Evolutionary conservation across 2,797 vertebrate species (phyloP).

Genomic region (Lacerta agilis): DNA sequence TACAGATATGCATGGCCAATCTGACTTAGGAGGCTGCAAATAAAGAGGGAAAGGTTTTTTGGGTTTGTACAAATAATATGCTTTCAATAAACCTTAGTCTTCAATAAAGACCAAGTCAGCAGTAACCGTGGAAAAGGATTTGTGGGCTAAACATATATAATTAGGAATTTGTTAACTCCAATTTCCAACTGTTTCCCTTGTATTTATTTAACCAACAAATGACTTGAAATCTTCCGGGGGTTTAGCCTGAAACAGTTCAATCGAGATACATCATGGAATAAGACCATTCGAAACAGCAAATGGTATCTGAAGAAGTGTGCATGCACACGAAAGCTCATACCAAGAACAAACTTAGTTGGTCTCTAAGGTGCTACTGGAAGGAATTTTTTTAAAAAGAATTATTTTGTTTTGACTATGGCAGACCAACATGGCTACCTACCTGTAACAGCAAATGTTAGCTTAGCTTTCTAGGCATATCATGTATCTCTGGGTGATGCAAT

Average conservation of each 20-base stretch:
- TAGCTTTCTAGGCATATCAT: not conserved
- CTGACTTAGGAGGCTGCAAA: not conserved
- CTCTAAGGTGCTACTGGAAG: too few relatives aligned
- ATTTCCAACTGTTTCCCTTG: conserved; percentile 10
- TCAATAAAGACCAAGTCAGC: not conserved
- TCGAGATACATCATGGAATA: not conserved
- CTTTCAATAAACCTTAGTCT: not conserved
- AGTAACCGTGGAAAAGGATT: not conserved
- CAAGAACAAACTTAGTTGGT: too few relatives aligned
- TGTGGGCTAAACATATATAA: not conserved
- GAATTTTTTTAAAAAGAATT: too few relatives aligned
- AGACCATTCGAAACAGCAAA: not conserved
- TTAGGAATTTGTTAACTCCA: not conserved
- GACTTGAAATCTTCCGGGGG: conserved; percentile 7
- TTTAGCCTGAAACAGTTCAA: not conserved
- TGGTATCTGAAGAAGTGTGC: too few relatives aligned
- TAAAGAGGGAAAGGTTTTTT: not conserved
- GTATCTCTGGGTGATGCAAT: not conserved
- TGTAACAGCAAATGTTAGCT: not conserved
- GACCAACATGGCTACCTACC: too few relatives aligned
- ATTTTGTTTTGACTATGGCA: too few relatives aligned
- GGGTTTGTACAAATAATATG: not conserved
- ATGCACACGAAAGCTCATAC: too few relatives aligned
- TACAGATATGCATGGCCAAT: not conserved
- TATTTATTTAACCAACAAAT: conserved; percentile 24